Conservation (phyloP, 2,888 invertebrate species). For the Hirtodrosophila histrioides region DNA sequence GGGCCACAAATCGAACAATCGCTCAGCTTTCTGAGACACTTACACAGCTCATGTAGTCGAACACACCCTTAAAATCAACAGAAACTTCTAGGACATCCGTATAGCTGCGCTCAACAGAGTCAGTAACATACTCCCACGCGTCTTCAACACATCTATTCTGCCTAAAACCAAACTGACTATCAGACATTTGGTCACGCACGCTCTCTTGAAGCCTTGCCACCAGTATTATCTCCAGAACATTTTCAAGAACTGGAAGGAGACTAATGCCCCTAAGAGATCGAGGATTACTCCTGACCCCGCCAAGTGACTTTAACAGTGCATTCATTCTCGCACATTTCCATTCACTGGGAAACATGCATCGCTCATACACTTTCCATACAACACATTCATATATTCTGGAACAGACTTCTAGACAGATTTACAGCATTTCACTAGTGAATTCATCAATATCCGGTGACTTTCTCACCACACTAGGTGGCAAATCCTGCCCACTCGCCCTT, state of each 20-base stretch:
- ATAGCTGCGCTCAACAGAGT: constrained; percentile 8
- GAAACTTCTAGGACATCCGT: constrained; percentile 25
- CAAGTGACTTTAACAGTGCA: too few species aligned
- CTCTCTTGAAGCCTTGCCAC: constrained; percentile 15
- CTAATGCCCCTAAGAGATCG: constrained; percentile 34
- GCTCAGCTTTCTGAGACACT: constrained; percentile 12
- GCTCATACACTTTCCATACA: too few species aligned
- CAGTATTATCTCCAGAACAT: constrained; percentile 25
- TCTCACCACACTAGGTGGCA: not conserved
- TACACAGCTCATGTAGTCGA: constrained; percentile 43
- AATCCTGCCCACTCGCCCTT: not conserved
- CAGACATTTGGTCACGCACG: constrained; percentile 14
- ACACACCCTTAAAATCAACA: constrained; percentile 31
- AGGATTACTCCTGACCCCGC: constrained; percentile 40
- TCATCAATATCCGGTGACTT: not conserved
- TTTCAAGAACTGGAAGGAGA: constrained; percentile 45
- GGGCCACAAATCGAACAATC: constrained; percentile 36
- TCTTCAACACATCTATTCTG: constrained; percentile 13
- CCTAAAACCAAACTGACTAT: constrained; percentile 17
- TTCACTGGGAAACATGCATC: constrained; percentile 1
- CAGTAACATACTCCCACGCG: constrained; percentile 6
- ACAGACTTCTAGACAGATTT: too few species aligned
- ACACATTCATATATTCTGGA: too few species aligned
- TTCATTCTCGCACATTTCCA: too few species aligned
- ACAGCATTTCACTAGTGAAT: too few species aligned